Percentiles rank a stretch among this genome's conserved stretches.
Conservation (phyloP, 1,140 invertebrate genomes). For the Zaprionus vittiger region DNA sequence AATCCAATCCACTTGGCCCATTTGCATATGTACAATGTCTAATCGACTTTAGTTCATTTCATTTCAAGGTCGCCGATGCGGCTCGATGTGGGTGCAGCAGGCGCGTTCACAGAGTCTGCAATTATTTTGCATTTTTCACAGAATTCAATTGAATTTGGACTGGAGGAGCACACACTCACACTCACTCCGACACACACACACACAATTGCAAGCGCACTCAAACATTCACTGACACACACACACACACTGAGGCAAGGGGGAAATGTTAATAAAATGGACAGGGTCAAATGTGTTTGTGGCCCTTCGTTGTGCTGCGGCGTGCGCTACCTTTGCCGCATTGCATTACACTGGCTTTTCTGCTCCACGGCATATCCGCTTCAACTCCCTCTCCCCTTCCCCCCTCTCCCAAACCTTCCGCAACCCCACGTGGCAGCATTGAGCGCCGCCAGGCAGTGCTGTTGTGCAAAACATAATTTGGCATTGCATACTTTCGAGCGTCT, state of each 20-base stretch:
- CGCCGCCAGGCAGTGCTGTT: not conserved
- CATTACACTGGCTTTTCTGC: slow-evolving; percentile 22
- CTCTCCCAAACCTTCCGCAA: not conserved
- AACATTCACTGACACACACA: slow-evolving; percentile 14
- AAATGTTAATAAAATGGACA: slow-evolving; percentile 73
- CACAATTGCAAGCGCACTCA: not conserved
- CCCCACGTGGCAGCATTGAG: not conserved
- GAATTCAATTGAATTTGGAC: slow-evolving; percentile 7
- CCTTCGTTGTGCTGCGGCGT: not conserved
- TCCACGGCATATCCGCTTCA: not conserved
- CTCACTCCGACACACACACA: slow-evolving; percentile 19
- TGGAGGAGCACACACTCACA: slow-evolving; percentile 22
- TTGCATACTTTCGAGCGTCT: slow-evolving; percentile 69
- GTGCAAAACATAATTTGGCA: slow-evolving; percentile 70
- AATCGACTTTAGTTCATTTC: slow-evolving; percentile 16
- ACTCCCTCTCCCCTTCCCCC: not conserved
- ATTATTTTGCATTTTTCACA: slow-evolving; percentile 8
- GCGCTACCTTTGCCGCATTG: slow-evolving; percentile 12
- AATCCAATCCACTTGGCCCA: not conserved
- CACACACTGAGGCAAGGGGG: not conserved
- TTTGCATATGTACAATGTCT: slow-evolving; percentile 15
- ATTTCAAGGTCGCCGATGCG: slow-evolving; percentile 3
- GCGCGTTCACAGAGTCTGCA: not conserved
- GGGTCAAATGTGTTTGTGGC: slow-evolving; percentile 39
- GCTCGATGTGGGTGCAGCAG: slow-evolving; percentile 1